phyloP scores from a whole-genome alignment of 37 sponge, comb jelly and placozoan species.

The Axinella damicornis region DNA sequence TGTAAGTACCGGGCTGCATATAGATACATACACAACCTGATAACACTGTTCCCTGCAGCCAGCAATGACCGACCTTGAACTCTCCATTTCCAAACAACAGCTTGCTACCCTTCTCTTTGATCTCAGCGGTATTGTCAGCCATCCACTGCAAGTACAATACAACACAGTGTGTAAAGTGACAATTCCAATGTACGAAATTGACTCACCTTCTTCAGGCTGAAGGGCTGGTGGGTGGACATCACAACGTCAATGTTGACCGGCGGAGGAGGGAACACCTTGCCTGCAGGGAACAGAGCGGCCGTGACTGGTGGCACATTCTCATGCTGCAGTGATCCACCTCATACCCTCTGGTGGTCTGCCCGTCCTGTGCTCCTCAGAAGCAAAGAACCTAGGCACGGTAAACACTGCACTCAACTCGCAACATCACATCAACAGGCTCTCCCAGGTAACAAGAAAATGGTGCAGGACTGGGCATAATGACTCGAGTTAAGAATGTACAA shows the following conservation, averaged over 20 bases:
- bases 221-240: conserved; percentile 51
- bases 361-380: conserved; percentile 90
- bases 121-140: conserved; percentile 42
- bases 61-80: conserved; percentile 62
- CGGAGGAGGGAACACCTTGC: conserved; percentile 81
- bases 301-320: too few relatives aligned
- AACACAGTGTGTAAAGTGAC: too few relatives aligned
- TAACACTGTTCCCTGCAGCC: too few relatives aligned
- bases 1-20: too few relatives aligned
- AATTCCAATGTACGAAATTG: too few relatives aligned
- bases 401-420: too few relatives aligned
- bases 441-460: too few relatives aligned
- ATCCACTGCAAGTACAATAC: conserved; percentile 53
- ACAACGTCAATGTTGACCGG: conserved; percentile 79
- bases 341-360: conserved; percentile 82
- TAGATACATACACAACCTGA: too few relatives aligned
- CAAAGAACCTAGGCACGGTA: conserved; percentile 67
- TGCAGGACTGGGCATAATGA: background rate
- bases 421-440: too few relatives aligned
- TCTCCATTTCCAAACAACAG: conserved; percentile 70
- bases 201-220: conserved; percentile 66
- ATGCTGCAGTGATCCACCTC: too few relatives aligned
- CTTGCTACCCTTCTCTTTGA: conserved; percentile 51
- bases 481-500: too few relatives aligned
- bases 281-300: conserved; percentile 6